These are phyloP conservation scores for Halictus rubicundus DNA, from an alignment of 1,140 invertebrate species.

Conservation along the genomic window DNA sequence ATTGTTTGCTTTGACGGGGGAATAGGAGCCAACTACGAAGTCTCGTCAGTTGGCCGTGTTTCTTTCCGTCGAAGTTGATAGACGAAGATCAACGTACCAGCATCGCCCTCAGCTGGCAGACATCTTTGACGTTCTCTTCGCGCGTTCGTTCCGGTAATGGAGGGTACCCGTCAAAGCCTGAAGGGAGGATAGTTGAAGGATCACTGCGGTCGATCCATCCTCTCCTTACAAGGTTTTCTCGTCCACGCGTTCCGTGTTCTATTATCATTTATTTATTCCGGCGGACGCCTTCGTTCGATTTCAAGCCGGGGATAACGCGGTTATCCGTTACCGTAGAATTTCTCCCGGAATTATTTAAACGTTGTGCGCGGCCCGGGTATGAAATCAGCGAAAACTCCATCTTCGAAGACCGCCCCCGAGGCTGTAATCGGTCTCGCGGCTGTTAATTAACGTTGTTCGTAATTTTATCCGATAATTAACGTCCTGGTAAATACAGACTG, in stretches of 20 bases:
- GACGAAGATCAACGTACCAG: constrained; percentile 46
- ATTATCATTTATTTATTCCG: not conserved
- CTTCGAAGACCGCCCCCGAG: not conserved
- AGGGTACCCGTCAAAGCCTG: constrained; percentile 51
- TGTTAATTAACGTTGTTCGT: not conserved
- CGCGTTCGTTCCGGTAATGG: constrained; percentile 56
- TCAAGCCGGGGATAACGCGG: not conserved
- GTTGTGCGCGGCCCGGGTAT: not conserved
- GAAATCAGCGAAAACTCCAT: not conserved
- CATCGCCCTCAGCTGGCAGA: constrained; percentile 52
- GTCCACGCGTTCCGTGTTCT: not conserved
- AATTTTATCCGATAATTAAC: not conserved
- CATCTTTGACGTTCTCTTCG: constrained; percentile 49
- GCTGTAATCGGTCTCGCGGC: not conserved
- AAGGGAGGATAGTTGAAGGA: constrained; percentile 13
- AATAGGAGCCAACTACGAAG: not conserved
- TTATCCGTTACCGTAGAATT: not conserved
- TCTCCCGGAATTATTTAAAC: too few species aligned
- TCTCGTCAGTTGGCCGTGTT: not conserved
- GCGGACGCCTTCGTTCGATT: not conserved
- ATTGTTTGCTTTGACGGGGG: not conserved
- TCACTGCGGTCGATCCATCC: not conserved
- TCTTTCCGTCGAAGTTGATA: constrained; percentile 20
- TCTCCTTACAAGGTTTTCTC: not conserved
- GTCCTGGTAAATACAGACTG: not conserved